Base-by-base conservation (phyloP, 2,113 vertebrate species). In the Cynocephalus volans region DNA sequence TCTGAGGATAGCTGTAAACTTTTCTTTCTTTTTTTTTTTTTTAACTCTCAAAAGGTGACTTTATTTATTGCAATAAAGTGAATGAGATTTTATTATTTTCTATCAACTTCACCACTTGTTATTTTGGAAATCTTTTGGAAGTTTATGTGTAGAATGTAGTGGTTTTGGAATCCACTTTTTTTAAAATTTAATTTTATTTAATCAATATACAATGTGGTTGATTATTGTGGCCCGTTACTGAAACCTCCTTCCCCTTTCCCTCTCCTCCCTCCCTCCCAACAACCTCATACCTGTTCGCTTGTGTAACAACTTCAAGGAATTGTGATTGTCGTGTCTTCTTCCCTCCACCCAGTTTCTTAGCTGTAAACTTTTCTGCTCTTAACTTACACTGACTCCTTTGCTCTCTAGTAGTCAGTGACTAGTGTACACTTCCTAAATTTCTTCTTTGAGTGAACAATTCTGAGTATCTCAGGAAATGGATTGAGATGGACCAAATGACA, bases 11-110 rank as follows among this genome's bases (percentile, higher is more conserved):
- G 12, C 24, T 48, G 36, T 13, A 48, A 75, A 48, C 72, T 7
- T 41, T 41, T 41, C 41, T 41, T 41, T n/a, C n/a, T 41, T 41
- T 41, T 41, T 41, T 41, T 41, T 41, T 41, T 41, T 41, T 70
- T 86, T 92, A 95, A 85, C 58, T 88, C 28, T 94, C 26, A 79
- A 93, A 87, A 64, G 26, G 28, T 90, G 14, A 48, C 26, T 85
- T 52, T 82, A 4, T 76, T 96, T 58, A 50, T 4, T 84, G n/a
- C 1, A 87, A 80, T 92, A 75, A 86, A 84, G 6, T 92, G 31
- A 97, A 80, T 93, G 54, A 14, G 23, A 62, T 56, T 62, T 88
- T 95, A 24, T 82, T 96, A 82, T 89, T 86, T 84, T 81, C 52
- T 26, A 94, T 58, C 64, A 93, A 76, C 10, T 81, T 95, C 5